Evolutionary conservation across 2,113 vertebrate genomes (phyloP).

Genomic region (Antidorcas marsupialis): DNA sequence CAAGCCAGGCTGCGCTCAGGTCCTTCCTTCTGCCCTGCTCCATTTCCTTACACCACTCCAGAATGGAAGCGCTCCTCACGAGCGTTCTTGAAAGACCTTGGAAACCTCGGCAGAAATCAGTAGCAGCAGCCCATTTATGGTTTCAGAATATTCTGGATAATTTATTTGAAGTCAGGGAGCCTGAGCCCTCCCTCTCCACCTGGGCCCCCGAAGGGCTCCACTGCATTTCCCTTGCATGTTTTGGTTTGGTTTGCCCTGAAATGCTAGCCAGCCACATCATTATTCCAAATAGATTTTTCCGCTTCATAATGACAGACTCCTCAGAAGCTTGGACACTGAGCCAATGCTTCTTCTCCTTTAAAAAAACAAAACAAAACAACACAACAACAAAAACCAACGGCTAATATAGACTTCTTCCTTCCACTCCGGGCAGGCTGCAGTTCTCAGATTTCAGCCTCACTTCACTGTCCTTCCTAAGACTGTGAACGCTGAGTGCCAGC

Average conservation of each 20-base stretch:
- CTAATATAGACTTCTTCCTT: conserved; percentile 19
- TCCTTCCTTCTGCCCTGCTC: conserved; percentile 57
- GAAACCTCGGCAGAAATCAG: conserved; percentile 68
- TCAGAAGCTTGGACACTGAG: conserved; percentile 43
- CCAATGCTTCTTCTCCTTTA: conserved; percentile 33
- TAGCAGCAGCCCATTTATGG: conserved; percentile 50
- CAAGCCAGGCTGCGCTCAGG: not conserved
- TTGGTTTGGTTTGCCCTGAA: conserved; percentile 37
- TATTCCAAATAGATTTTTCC: conserved; percentile 40
- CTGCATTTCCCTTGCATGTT: not conserved
- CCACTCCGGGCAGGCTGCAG: not conserved
- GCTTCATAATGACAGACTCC: conserved; percentile 32
- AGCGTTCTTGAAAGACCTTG: conserved; percentile 71
- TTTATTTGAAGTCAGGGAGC: conserved; percentile 38
- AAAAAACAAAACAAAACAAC: not conserved
- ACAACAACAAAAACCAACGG: not conserved
- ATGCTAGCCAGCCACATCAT: conserved; percentile 42
- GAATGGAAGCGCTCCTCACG: conserved; percentile 69
- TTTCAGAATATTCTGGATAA: conserved; percentile 59
- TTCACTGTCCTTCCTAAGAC: conserved; percentile 27
- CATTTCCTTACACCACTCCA: conserved; percentile 63
- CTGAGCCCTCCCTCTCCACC: not conserved
- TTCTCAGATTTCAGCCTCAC: conserved; percentile 26
- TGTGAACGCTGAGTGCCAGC: not conserved
- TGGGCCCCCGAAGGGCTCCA: fast-evolving